Conservation (phyloP, 2,113 vertebrate species). For the Heterotis niloticus region DNA sequence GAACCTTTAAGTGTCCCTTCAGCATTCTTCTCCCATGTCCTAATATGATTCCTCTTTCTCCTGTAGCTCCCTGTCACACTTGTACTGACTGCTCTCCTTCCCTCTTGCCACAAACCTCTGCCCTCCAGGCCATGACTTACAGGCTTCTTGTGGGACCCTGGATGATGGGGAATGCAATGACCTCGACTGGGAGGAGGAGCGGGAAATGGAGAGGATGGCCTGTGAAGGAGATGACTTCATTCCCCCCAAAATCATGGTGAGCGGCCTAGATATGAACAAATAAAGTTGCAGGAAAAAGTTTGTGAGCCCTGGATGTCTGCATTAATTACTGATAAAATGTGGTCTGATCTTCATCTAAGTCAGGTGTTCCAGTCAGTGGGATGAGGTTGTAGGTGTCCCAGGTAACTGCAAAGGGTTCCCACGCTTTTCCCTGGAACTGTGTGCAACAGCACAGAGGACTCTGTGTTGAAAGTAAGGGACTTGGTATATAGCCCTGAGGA, state of each 20-base stretch:
- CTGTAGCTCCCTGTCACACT: background rate
- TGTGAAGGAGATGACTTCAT: constrained; percentile 88
- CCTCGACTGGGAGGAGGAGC: constrained; percentile 90
- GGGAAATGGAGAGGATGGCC: constrained; percentile 80
- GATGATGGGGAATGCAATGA: constrained; percentile 78
- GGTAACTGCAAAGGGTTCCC: too few relatives aligned
- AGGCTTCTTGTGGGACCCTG: constrained; percentile 72
- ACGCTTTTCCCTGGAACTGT: too few relatives aligned
- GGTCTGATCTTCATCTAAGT: too few relatives aligned
- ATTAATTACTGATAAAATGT: too few relatives aligned
- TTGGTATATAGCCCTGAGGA: background rate
- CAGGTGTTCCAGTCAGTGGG: too few relatives aligned
- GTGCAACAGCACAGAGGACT: too few relatives aligned
- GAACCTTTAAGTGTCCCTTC: background rate
- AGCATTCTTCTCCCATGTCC: background rate
- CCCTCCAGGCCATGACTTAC: constrained; percentile 83
- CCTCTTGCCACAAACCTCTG: constrained; percentile 12
- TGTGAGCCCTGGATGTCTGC: too few relatives aligned
- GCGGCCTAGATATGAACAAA: too few relatives aligned
- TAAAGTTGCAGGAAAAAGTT: too few relatives aligned
- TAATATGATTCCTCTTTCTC: background rate
- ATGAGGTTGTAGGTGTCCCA: too few relatives aligned
- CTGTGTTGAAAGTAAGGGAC: background rate
- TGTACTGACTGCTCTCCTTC: constrained; percentile 2
- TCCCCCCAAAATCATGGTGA: constrained; percentile 96